Conservation (phyloP, 92 coral and sea anemone species). For the Epizoanthus illoricatus region DNA sequence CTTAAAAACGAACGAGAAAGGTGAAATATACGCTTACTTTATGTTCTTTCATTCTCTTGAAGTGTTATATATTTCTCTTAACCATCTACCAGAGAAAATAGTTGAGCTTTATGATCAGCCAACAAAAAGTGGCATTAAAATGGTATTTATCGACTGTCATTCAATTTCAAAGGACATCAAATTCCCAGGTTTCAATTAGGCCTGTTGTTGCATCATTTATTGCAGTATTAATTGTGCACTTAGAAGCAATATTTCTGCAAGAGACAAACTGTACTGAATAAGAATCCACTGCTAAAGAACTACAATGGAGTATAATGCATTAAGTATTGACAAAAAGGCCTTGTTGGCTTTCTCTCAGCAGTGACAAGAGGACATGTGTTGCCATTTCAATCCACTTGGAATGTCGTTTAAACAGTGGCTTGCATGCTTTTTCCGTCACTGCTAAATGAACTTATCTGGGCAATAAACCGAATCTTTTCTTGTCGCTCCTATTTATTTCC, state of each 20-base stretch:
- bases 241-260: neutral
- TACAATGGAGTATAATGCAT: neutral
- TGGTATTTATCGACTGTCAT: constrained; percentile 48
- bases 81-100: constrained; percentile 4
- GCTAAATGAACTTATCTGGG: neutral
- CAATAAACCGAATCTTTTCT: neutral
- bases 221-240: constrained; percentile 22
- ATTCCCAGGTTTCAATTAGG: constrained; percentile 40
- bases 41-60: neutral
- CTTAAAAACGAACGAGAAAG: neutral
- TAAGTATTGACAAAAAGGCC: neutral
- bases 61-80: neutral
- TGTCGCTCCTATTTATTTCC: neutral
- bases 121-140: constrained; percentile 42
- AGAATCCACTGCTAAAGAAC: neutral
- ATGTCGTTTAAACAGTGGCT: constrained; percentile 22
- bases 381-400: neutral
- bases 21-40: no score
- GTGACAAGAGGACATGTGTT: neutral
- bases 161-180: constrained; percentile 28
- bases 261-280: neutral
- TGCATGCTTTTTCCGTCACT: neutral
- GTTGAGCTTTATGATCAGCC: constrained; percentile 35
- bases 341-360: neutral
- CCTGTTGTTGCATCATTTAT: constrained; percentile 19